phyloP scores from a whole-genome alignment of 2,888 invertebrate genomes.

The Agriopis aurantiaria region DNA sequence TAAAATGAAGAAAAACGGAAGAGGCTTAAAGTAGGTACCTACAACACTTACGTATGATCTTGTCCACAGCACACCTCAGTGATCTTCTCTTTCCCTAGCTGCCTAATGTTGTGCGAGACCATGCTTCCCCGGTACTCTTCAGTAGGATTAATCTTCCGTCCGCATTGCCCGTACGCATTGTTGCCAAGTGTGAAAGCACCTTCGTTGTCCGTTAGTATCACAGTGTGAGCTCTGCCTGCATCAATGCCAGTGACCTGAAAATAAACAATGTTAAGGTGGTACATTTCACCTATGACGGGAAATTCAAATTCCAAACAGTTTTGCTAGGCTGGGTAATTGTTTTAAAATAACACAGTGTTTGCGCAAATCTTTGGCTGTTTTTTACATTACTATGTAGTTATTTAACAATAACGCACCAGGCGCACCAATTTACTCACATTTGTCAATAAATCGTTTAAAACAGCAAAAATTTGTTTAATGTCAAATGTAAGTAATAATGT shows the following conservation, averaged over 20 bases:
- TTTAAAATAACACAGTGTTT: too few species aligned
- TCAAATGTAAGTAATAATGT: too few species aligned
- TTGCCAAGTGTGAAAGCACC: slow-evolving; percentile 95
- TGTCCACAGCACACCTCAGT: slow-evolving; percentile 93
- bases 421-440: too few species aligned
- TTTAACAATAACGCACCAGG: too few species aligned
- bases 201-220: slow-evolving; percentile 92
- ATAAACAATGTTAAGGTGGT: neutral
- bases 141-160: slow-evolving; percentile 90
- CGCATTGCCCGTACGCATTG: slow-evolving; percentile 98
- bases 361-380: too few species aligned
- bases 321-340: too few species aligned
- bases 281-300: too few species aligned
- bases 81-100: slow-evolving; percentile 88
- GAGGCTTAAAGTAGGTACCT: neutral
- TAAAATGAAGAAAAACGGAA: neutral
- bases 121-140: slow-evolving; percentile 91
- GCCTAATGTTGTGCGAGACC: slow-evolving; percentile 88
- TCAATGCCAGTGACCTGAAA: slow-evolving; percentile 82
- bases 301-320: too few species aligned
- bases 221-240: slow-evolving; percentile 95
- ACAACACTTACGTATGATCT: slow-evolving; percentile 91
- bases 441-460: too few species aligned
- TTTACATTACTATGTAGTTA: too few species aligned
- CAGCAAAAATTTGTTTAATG: too few species aligned